These are phyloP conservation scores for Camelus dromedarius DNA, from an alignment of 2,113 vertebrate genomes.

Conservation along the genomic window DNA sequence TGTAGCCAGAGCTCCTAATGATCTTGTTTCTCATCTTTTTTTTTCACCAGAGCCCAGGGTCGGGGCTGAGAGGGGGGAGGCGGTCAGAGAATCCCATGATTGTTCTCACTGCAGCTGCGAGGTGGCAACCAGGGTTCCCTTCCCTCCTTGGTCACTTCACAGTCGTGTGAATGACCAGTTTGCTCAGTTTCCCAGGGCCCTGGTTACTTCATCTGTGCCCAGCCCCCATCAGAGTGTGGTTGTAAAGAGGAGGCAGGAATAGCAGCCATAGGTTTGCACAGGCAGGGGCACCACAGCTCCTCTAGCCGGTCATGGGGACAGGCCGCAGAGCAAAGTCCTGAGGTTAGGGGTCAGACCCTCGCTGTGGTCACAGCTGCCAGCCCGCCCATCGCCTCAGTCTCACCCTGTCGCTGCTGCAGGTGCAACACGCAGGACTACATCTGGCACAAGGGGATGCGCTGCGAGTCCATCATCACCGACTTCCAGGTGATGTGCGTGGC, in stretches of 20 bases:
- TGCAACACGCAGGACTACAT: slow-evolving; percentile 99
- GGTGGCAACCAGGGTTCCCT: background rate
- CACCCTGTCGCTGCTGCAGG: slow-evolving; percentile 81
- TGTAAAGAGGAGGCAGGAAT: background rate
- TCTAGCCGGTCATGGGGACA: background rate
- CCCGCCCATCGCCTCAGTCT: fast-evolving
- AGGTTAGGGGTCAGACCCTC: background rate
- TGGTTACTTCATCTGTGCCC: background rate
- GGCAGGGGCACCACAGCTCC: background rate
- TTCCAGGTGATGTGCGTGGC: slow-evolving; percentile 99
- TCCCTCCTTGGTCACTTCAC: background rate
- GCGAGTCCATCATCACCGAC: slow-evolving; percentile 97
- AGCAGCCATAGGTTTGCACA: no score
- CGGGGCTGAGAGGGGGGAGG: background rate
- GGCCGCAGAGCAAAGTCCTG: background rate
- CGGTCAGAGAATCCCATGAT: background rate
- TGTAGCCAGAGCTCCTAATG: background rate
- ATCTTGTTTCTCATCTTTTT: background rate
- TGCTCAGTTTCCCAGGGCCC: background rate
- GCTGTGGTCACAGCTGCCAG: background rate
- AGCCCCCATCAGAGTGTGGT: no score
- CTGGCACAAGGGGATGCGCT: slow-evolving; percentile 98
- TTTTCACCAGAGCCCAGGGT: background rate
- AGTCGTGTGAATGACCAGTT: background rate
- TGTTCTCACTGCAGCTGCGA: background rate